Percentiles rank a stretch among this genome's conserved stretches.
Conservation (phyloP, 2,797 vertebrate species). For the Pyrrhura leucotis region DNA sequence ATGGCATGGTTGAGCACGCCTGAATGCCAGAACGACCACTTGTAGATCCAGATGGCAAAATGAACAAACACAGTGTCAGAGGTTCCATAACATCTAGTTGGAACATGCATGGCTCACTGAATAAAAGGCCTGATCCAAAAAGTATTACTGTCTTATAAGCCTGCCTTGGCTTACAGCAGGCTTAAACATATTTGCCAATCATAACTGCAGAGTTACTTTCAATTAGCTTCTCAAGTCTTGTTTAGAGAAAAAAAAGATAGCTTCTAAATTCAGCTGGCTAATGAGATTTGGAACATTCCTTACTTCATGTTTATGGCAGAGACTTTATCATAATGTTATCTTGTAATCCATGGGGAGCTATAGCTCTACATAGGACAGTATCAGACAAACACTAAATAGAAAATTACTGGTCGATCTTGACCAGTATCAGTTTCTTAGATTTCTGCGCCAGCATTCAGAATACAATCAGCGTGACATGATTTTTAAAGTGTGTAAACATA, state of each 20-base stretch:
- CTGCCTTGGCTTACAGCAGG: not conserved
- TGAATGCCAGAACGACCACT: slow-evolving; percentile 3
- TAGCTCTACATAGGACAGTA: not conserved
- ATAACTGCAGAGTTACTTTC: not conserved
- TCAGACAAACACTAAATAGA: not conserved
- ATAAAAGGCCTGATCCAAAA: not conserved
- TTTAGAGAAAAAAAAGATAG: not conserved
- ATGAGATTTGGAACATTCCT: not conserved
- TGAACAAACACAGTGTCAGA: not conserved
- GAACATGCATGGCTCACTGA: not conserved
- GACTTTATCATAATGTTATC: not conserved
- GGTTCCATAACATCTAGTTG: not conserved
- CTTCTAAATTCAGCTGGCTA: not conserved
- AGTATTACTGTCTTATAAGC: not conserved
- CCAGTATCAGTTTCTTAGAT: not conserved
- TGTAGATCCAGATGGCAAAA: slow-evolving; percentile 32
- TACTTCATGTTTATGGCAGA: not conserved
- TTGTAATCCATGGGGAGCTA: not conserved
- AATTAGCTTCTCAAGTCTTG: not conserved
- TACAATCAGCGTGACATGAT: not conserved
- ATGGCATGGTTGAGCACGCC: not conserved
- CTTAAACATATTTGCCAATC: not conserved
- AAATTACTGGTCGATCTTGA: not conserved
- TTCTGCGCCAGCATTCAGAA: not conserved
- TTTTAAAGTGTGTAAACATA: not conserved